phyloP scores from a whole-genome alignment of 2,888 invertebrate genomes.

The Lasius fuliginosus region DNA sequence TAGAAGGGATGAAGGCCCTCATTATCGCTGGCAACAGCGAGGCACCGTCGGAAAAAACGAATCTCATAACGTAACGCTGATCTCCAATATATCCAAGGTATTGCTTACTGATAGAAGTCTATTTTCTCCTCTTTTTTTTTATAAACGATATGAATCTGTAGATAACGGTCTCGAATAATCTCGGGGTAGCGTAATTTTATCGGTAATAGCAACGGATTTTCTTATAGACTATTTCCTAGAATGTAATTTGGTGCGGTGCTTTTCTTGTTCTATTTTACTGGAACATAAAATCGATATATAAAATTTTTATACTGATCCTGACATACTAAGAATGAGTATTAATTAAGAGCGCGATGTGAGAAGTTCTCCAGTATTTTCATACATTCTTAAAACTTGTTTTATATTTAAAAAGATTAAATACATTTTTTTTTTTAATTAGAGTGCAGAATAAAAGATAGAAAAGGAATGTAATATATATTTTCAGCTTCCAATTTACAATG shows the following conservation, averaged over 20 bases:
- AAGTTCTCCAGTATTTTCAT: conserved; percentile 7
- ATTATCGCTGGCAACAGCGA: conserved; percentile 70
- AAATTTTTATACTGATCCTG: conserved; percentile 23
- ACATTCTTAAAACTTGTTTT: conserved; percentile 15
- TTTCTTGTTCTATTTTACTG: conserved; percentile 9
- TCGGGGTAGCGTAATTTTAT: conserved; percentile 24
- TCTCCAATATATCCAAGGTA: not conserved
- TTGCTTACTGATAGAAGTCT: not conserved
- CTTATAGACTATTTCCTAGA: conserved; percentile 1
- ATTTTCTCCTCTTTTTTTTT: conserved; percentile 27
- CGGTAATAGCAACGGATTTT: conserved; percentile 2
- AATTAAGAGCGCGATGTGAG: not conserved
- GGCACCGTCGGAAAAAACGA: conserved; percentile 70
- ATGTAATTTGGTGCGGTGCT: conserved; percentile 27
- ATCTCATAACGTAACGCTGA: conserved; percentile 76
- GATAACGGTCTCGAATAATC: not conserved
- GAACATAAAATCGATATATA: not conserved
- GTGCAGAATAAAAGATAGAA: not conserved
- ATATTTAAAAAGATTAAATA: conserved; percentile 24
- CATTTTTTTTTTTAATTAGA: not conserved
- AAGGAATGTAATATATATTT: not conserved
- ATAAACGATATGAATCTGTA: not conserved
- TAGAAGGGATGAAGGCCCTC: conserved; percentile 71
- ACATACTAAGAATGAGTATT: not conserved
- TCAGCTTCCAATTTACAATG: not conserved